Percentiles rank a stretch among this genome's conserved stretches.
Conservation (phyloP, 2,888 invertebrate species). For the Lucinisca nassula region DNA sequence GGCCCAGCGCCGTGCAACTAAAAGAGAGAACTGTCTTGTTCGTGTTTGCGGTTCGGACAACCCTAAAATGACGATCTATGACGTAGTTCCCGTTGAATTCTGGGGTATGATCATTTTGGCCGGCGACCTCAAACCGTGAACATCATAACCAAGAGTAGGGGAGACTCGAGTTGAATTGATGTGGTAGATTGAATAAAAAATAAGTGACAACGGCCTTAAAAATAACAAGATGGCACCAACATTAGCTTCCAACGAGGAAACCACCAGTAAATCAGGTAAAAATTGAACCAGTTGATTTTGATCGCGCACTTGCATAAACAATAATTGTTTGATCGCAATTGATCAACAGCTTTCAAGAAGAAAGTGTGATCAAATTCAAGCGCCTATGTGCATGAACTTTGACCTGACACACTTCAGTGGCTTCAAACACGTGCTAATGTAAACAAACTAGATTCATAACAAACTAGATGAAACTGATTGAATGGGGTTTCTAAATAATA, state of each 20-base stretch:
- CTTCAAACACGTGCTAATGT: neutral
- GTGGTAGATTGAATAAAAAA: too few species aligned
- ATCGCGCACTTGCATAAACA: neutral
- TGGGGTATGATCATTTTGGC: constrained; percentile 45
- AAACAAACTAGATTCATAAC: neutral
- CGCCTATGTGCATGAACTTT: neutral
- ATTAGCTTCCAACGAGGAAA: neutral
- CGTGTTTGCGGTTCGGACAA: too few species aligned
- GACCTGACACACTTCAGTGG: neutral
- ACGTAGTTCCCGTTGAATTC: neutral
- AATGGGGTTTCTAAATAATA: too few species aligned
- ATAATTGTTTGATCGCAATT: neutral
- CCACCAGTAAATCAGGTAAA: neutral
- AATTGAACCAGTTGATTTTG: neutral
- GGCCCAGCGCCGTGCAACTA: too few species aligned
- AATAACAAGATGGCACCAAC: neutral
- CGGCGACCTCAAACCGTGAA: constrained; percentile 39
- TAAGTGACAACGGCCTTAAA: too few species aligned
- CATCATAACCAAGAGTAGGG: neutral
- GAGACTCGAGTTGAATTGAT: too few species aligned
- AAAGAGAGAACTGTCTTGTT: too few species aligned
- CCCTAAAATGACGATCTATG: too few species aligned
- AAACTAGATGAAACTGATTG: too few species aligned
- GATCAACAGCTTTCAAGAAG: neutral
- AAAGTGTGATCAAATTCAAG: neutral